Evolutionary conservation across 2,797 vertebrate species (phyloP).

Genomic region (Chloroceryle inda): DNA sequence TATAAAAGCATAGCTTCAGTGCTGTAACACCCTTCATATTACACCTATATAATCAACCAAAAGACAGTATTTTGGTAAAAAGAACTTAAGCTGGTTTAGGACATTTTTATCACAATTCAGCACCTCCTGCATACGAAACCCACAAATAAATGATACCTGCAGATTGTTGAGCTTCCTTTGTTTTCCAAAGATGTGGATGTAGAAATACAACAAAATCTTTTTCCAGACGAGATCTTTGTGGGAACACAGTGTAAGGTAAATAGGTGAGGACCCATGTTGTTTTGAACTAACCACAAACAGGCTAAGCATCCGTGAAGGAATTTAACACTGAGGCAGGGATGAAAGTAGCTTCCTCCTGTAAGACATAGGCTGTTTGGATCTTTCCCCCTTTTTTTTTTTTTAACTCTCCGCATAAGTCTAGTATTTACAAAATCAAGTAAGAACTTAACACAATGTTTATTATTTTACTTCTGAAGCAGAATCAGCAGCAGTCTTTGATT

Average conservation of each 20-base stretch:
- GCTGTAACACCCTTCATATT: not conserved
- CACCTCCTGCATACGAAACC: not conserved
- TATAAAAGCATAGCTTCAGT: not conserved
- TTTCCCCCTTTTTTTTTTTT: not conserved
- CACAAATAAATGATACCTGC: not conserved
- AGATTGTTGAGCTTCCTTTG: not conserved
- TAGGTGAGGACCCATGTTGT: accelerated
- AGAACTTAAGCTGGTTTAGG: not conserved
- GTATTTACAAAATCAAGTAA: not conserved
- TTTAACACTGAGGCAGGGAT: not conserved
- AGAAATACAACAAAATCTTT: not conserved
- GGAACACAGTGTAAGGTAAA: not conserved
- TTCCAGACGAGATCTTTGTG: not conserved
- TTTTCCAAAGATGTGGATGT: not conserved
- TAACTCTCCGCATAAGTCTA: not conserved
- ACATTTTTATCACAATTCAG: not conserved
- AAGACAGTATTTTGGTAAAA: not conserved
- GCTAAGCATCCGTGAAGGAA: not conserved
- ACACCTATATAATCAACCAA: not conserved
- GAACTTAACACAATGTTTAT: not conserved
- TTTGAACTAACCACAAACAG: not conserved
- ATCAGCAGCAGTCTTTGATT: not conserved
- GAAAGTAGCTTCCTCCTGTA: not conserved
- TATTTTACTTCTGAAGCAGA: not conserved
- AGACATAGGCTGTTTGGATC: not conserved